Base-by-base conservation (phyloP, 37 sponge, comb jelly and placozoan genomes). In the Cladorhizidae sp. region DNA sequence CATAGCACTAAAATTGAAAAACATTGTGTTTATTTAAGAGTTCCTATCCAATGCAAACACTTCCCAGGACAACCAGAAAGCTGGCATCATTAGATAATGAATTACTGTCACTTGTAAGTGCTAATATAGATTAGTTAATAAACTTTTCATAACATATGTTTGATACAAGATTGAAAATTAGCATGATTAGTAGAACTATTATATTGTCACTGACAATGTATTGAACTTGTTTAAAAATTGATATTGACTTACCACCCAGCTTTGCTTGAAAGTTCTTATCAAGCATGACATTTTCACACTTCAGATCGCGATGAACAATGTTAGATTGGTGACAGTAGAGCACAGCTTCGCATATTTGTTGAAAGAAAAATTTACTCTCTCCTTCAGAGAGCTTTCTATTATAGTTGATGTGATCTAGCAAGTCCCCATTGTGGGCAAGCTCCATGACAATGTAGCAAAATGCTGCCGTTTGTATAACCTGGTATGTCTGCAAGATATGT, bases 201-300 rank as follows among this genome's bases (percentile, higher is more conserved):
- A n/a, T n/a, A n/a, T n/a, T n/a, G n/a, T n/a, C n/a, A n/a, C n/a
- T n/a, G 58, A 31, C 36, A n/a, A n/a, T n/a, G n/a, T n/a, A n/a
- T n/a, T n/a, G n/a, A n/a, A n/a, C n/a, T n/a, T n/a, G n/a, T n/a
- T n/a, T n/a, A n/a, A n/a, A n/a, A n/a, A n/a, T n/a, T n/a, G n/a
- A n/a, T n/a, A n/a, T 45, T 9, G 9, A 12, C 59, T 76, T 36
- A 78, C 86, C 86, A 68, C 79, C 86, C 12, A 94, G 15, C 65
- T 94, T 94, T 57, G 90, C 74, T 17, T 76, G 69, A 85, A 80
- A 72, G 63, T 79, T 54, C 31, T 78, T 77, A 18, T 59, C 82
- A 17, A 94, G 75, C 63, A 94, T 80, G n/a, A 94, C 76, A 59
- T 94, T 94, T 83, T 94, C 95, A 63, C 95, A 94, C 40, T 94